These are phyloP conservation scores for Equus quagga DNA, from an alignment of 2,113 vertebrate species.

Conservation along the genomic window DNA sequence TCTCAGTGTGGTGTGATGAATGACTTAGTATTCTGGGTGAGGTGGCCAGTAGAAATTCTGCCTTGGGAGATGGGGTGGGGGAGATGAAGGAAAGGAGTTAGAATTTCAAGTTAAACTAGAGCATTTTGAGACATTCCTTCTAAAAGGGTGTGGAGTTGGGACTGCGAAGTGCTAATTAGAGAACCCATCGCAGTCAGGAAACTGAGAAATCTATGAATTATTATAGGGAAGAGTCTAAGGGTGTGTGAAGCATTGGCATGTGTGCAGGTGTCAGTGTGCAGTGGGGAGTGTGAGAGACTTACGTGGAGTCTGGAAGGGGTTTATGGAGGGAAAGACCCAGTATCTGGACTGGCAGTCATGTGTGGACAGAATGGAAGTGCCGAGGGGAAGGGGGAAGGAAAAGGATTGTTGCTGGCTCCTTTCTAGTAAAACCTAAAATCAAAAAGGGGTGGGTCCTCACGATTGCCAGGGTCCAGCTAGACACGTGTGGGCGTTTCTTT, in stretches of 20 bases:
- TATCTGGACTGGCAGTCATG: rapidly evolving
- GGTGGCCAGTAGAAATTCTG: background rate
- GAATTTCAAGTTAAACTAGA: background rate
- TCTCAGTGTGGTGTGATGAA: background rate
- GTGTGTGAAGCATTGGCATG: background rate
- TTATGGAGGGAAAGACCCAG: rapidly evolving
- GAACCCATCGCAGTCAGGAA: background rate
- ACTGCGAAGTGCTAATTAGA: background rate
- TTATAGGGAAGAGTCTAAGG: background rate
- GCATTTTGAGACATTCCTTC: background rate
- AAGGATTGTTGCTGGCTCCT: background rate
- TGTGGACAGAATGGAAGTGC: background rate
- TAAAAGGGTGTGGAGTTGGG: background rate
- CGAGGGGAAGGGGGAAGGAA: background rate
- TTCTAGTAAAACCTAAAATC: background rate
- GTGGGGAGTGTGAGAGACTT: background rate
- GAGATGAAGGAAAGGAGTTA: background rate
- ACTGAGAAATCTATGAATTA: background rate
- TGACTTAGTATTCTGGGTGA: background rate
- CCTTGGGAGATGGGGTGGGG: background rate
- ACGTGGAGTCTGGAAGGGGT: background rate
- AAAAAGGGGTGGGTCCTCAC: background rate
- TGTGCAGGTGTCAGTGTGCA: background rate
- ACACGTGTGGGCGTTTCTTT: background rate
- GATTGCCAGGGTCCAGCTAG: background rate